These are phyloP conservation scores for Fabriciana adippe DNA, from an alignment of 2,888 invertebrate species.

Conservation along the genomic window DNA sequence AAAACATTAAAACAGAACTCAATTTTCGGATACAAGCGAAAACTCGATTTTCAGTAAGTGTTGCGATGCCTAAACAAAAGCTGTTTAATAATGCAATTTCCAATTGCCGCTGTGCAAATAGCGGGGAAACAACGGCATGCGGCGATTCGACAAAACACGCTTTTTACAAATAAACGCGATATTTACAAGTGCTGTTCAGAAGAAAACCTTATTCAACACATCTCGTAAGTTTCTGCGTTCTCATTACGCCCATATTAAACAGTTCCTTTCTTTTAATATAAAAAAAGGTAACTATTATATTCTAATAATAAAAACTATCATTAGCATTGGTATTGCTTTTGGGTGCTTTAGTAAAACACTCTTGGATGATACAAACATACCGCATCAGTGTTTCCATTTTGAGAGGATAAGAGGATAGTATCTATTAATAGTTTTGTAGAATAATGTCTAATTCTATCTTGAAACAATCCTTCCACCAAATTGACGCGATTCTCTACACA, in stretches of 20 bases:
- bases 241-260: background rate
- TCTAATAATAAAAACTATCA: no score
- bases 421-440: no score
- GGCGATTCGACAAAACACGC: conserved; percentile 48
- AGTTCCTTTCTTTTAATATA: no score
- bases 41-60: conserved; percentile 62
- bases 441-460: no score
- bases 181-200: conserved; percentile 7
- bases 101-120: conserved; percentile 81
- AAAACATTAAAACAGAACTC: conserved; percentile 43
- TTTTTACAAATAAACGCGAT: conserved; percentile 34
- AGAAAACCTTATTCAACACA: conserved; percentile 9
- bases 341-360: no score
- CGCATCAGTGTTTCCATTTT: no score
- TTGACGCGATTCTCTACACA: no score
- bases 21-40: conserved; percentile 41
- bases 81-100: conserved; percentile 82
- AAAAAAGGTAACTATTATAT: no score
- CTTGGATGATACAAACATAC: no score
- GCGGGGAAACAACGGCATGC: conserved; percentile 62
- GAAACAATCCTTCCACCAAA: no score
- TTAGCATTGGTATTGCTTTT: no score
- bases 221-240: conserved; percentile 2
- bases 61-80: conserved; percentile 79
- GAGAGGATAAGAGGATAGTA: no score